phyloP scores from a whole-genome alignment of 2,113 vertebrate genomes.

The Serilophus lunatus region DNA sequence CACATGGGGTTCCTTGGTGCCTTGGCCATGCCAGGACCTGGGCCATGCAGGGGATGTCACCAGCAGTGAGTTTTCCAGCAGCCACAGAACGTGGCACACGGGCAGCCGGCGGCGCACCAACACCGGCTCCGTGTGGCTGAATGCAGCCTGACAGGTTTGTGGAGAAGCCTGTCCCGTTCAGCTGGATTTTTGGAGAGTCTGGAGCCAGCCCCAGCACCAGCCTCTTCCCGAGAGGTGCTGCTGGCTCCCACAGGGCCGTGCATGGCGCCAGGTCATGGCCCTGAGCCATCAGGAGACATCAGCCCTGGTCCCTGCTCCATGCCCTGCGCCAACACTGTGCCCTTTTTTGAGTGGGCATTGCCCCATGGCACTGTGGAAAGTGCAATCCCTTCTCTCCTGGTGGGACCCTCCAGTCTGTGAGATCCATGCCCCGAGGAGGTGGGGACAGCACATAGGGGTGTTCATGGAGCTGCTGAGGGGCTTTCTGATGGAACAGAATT shows the following conservation, averaged over 20 bases:
- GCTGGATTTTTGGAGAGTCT: slow-evolving; percentile 58
- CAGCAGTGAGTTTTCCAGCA: not conserved
- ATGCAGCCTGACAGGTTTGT: slow-evolving; percentile 16
- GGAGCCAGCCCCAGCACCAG: slow-evolving; percentile 20
- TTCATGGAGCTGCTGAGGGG: not conserved
- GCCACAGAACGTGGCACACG: not conserved
- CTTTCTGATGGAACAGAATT: not conserved
- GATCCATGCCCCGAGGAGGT: not conserved
- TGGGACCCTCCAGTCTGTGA: not conserved
- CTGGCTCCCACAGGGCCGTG: not conserved
- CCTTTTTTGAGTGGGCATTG: accelerated
- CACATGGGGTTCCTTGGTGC: accelerated
- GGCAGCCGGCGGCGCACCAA: not conserved
- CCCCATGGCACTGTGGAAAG: accelerated
- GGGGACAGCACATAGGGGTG: not conserved
- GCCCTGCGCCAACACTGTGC: not conserved
- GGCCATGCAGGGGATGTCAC: not conserved
- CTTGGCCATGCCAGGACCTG: accelerated
- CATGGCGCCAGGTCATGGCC: not conserved
- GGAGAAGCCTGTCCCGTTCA: not conserved
- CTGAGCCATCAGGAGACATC: accelerated
- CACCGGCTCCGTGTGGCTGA: not conserved
- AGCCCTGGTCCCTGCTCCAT: not conserved
- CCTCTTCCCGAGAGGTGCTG: not conserved
- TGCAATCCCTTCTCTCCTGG: not conserved